Conservation (phyloP, 2,797 vertebrate genomes). For the Alcedo atthis region DNA sequence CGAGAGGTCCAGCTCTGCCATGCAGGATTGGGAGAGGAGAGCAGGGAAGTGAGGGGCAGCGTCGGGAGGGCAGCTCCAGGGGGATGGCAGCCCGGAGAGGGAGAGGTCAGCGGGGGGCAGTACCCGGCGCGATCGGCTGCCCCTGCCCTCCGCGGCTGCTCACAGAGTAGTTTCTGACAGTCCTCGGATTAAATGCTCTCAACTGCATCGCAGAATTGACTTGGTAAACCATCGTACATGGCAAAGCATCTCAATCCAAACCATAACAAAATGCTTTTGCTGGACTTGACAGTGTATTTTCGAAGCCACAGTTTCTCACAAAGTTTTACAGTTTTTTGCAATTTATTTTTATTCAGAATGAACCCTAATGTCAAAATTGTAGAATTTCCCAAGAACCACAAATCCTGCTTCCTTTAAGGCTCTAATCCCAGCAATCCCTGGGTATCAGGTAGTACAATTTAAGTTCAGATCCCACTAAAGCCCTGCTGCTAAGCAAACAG, state of each 20-base stretch:
- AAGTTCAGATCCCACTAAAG: background rate
- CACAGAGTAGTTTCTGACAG: no score
- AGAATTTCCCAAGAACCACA: background rate
- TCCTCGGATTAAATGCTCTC: no score
- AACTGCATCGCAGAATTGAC: background rate
- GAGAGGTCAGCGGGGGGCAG: no score
- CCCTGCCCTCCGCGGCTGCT: no score
- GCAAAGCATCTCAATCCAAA: background rate
- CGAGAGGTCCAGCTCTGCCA: accelerated
- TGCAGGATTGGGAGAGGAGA: background rate
- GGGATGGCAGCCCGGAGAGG: no score
- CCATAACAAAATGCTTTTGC: background rate
- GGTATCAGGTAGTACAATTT: background rate
- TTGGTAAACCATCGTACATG: accelerated
- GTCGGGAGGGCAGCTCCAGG: background rate
- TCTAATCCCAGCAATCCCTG: background rate
- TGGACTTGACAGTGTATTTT: accelerated
- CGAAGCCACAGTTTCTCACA: background rate
- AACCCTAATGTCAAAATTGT: background rate
- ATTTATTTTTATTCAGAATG: background rate
- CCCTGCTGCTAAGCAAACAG: background rate
- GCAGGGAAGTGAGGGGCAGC: accelerated
- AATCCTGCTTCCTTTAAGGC: background rate
- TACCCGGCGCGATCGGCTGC: no score
- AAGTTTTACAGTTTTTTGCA: background rate